A percentile compares a stretch with the other conserved stretches of the same genome.
These are phyloP conservation scores for Corythaixoides concolor DNA, from an alignment of 2,113 vertebrate genomes.

Conservation along the genomic window DNA sequence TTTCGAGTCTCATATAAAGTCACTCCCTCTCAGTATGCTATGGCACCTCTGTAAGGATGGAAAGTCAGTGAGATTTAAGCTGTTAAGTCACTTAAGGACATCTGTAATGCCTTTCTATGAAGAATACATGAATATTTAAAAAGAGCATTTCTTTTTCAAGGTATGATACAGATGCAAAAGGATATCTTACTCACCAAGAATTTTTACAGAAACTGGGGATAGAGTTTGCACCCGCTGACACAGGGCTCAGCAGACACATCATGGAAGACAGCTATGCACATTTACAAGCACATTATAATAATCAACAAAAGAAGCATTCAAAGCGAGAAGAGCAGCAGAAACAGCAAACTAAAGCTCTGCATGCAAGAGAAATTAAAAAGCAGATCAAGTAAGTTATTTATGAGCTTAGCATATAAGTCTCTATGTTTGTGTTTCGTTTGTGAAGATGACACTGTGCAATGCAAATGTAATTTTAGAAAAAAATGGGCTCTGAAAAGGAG, in stretches of 20 bases:
- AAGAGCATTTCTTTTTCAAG: slow-evolving; percentile 56
- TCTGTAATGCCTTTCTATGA: slow-evolving; percentile 4
- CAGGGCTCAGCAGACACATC: slow-evolving; percentile 1
- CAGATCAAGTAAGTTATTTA: slow-evolving; percentile 54
- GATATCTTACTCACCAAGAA: slow-evolving; percentile 71
- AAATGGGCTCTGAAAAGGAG: not conserved
- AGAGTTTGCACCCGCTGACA: not conserved
- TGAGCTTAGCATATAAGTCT: not conserved
- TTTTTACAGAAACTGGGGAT: slow-evolving; percentile 72
- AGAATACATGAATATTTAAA: slow-evolving; percentile 43
- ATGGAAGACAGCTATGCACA: not conserved
- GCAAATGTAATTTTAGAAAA: not conserved
- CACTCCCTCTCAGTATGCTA: not conserved
- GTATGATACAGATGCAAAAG: slow-evolving; percentile 72
- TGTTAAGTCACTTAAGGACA: slow-evolving; percentile 40
- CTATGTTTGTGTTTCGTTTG: not conserved
- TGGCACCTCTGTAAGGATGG: not conserved
- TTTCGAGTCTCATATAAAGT: not conserved
- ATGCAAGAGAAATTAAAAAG: slow-evolving; percentile 36
- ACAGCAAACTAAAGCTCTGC: not conserved
- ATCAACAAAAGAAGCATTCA: slow-evolving; percentile 43
- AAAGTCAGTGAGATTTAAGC: slow-evolving; percentile 18
- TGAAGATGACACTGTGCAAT: not conserved
- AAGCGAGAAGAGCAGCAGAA: slow-evolving; percentile 24
- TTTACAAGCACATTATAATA: slow-evolving; percentile 58